Percentiles rank a stretch among this genome's conserved stretches.
Evolutionary conservation across 2,888 invertebrate genomes (phyloP).

Genomic region (Pristionchus maxplancki): DNA sequence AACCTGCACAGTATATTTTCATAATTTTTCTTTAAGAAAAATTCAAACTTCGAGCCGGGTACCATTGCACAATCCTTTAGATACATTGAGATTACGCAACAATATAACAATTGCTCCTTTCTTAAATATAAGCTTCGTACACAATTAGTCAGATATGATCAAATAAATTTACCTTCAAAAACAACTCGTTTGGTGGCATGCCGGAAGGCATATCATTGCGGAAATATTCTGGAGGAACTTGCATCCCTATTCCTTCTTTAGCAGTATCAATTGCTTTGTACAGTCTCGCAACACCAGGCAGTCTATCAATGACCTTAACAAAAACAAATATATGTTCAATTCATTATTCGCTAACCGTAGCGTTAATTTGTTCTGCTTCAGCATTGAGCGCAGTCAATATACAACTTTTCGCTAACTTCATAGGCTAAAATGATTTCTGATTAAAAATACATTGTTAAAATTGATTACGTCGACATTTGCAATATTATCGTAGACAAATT

Average conservation of each 20-base stretch:
- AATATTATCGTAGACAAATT: not conserved
- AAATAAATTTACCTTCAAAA: not conserved
- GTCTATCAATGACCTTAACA: not conserved
- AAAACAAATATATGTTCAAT: not conserved
- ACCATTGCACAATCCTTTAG: not conserved
- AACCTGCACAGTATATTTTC: no score
- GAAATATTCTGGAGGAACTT: not conserved
- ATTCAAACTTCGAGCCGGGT: not conserved
- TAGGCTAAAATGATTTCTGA: no score
- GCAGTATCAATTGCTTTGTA: conserved; percentile 3
- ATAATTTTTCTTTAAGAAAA: no score
- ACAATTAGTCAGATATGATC: no score
- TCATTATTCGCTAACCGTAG: not conserved
- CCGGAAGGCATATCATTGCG: not conserved
- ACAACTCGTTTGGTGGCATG: not conserved
- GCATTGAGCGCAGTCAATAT: not conserved
- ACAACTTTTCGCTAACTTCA: not conserved
- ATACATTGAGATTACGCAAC: not conserved
- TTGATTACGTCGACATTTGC: no score
- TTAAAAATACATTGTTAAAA: no score
- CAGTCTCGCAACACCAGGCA: not conserved
- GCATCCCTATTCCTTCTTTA: not conserved
- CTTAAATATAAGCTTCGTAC: no score
- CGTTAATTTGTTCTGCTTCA: no score
- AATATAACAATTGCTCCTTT: not conserved